phyloP scores from a whole-genome alignment of 2,797 vertebrate genomes.

The Bufotes viridis region DNA sequence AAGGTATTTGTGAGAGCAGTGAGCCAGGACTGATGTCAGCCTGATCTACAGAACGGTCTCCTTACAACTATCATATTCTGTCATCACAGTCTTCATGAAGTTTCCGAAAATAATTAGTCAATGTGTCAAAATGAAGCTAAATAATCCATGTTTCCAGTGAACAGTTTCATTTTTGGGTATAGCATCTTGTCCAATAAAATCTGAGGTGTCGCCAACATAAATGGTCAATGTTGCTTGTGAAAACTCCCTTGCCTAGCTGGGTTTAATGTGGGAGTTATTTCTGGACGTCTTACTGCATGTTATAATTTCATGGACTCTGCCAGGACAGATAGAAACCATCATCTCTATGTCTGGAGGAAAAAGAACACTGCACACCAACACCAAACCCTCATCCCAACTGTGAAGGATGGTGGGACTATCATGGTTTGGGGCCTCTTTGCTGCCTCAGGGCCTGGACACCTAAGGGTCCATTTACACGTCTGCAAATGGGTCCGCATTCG shows the following conservation, averaged over 20 bases:
- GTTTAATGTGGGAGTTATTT: neutral
- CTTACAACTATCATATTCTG: neutral
- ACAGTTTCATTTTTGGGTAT: slow-evolving; percentile 1
- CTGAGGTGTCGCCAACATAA: slow-evolving; percentile 26
- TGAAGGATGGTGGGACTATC: no score
- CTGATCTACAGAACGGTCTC: slow-evolving; percentile 12
- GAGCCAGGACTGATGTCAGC: slow-evolving; percentile 30
- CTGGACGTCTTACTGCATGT: neutral
- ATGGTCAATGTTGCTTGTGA: slow-evolving; percentile 10
- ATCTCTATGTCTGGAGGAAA: neutral
- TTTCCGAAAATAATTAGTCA: slow-evolving; percentile 15
- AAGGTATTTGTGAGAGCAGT: neutral
- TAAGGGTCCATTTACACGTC: no score
- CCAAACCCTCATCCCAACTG: no score
- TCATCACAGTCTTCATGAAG: slow-evolving; percentile 13
- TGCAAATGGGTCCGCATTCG: no score
- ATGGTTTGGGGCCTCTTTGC: no score
- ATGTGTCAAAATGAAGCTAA: slow-evolving; percentile 6
- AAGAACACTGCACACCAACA: no score
- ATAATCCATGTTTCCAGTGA: neutral
- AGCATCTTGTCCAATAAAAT: slow-evolving; percentile 17
- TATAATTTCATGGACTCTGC: neutral
- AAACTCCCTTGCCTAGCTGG: neutral
- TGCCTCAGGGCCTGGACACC: no score
- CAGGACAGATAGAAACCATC: neutral